phyloP scores from a whole-genome alignment of 2,113 vertebrate species.

The Caranx ignobilis region DNA sequence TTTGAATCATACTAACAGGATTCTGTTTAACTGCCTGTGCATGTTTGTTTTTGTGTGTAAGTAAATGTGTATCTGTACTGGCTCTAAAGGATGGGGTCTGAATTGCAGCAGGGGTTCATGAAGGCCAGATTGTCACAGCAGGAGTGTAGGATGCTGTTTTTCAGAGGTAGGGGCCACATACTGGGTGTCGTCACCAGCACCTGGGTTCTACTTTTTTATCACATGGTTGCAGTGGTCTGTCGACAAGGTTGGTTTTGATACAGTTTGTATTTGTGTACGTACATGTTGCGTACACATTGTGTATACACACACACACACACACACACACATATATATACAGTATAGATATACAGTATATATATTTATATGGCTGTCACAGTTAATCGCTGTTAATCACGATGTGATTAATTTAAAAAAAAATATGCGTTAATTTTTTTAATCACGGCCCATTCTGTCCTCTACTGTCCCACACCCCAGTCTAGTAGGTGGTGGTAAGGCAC shows the following conservation, averaged over 20 bases:
- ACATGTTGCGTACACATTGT: too few species aligned
- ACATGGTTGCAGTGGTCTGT: neutral
- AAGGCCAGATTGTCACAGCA: neutral
- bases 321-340: too few species aligned
- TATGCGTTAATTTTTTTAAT: too few species aligned
- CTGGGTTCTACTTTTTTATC: neutral
- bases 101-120: slow-evolving; percentile 7
- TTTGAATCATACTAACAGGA: neutral
- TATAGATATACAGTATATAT: too few species aligned
- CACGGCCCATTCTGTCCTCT: too few species aligned
- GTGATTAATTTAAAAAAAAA: too few species aligned
- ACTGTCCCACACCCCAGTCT: too few species aligned
- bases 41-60: neutral
- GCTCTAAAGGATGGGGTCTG: neutral
- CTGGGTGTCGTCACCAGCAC: neutral
- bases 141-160: slow-evolving; percentile 10
- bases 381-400: too few species aligned
- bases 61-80: neutral
- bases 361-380: too few species aligned
- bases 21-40: neutral
- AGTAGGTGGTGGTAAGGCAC: too few species aligned
- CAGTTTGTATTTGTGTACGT: neutral
- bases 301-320: too few species aligned
- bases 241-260: neutral
- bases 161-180: neutral